Percentiles rank a stretch among this genome's conserved stretches.
Conservation (phyloP, 1,140 invertebrate species). For the Pissodes strobi region DNA sequence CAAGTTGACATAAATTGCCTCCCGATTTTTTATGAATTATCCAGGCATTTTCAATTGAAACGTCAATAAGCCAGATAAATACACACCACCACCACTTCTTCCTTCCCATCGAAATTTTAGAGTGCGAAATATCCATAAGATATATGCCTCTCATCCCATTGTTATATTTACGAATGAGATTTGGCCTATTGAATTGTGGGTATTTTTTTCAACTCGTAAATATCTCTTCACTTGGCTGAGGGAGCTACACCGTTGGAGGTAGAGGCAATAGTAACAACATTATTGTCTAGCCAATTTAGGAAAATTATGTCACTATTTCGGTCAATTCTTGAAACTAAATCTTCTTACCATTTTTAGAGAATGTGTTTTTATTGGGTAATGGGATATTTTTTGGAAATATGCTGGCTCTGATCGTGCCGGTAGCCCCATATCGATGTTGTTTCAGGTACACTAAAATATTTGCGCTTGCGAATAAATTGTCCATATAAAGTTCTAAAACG, state of each 20-base stretch:
- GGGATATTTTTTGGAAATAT: constrained; percentile 4
- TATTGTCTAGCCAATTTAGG: too few relatives aligned
- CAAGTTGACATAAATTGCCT: too few relatives aligned
- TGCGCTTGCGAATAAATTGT: constrained; percentile 4
- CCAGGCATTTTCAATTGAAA: too few relatives aligned
- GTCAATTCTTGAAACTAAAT: too few relatives aligned
- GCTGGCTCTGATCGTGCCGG: not conserved
- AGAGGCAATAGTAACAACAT: constrained; percentile 5
- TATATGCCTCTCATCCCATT: constrained; percentile 53
- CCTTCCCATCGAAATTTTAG: constrained; percentile 51
- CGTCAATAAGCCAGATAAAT: constrained; percentile 47
- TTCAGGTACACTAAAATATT: not conserved
- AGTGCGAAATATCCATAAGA: constrained; percentile 50
- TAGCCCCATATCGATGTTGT: not conserved
- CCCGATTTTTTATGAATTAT: too few relatives aligned
- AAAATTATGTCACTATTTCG: not conserved
- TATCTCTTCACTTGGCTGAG: constrained; percentile 14
- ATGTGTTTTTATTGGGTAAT: constrained; percentile 17
- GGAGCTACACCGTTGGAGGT: too few relatives aligned
- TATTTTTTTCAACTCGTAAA: constrained; percentile 10
- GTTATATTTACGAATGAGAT: too few relatives aligned
- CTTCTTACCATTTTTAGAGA: constrained; percentile 2
- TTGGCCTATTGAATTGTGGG: constrained; percentile 32
- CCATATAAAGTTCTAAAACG: too few relatives aligned
- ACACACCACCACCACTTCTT: too few relatives aligned